Evolutionary conservation across 2,797 vertebrate genomes (phyloP).

Genomic region (Columba guinea): DNA sequence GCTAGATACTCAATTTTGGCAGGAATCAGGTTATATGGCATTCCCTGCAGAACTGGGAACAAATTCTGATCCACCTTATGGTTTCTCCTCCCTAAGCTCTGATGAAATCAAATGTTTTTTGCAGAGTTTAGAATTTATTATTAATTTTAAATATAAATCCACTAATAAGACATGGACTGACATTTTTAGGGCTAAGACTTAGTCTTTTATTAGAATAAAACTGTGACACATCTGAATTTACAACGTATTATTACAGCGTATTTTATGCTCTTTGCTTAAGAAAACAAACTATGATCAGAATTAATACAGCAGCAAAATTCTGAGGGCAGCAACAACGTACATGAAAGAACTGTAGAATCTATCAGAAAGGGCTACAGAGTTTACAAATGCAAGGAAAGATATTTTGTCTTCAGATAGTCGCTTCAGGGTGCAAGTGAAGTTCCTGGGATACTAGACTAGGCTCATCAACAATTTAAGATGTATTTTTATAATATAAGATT

Average conservation of each 20-base stretch:
- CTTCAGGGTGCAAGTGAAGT: not conserved
- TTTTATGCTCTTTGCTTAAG: not conserved
- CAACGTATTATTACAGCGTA: not conserved
- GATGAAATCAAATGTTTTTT: not conserved
- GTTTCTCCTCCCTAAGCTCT: not conserved
- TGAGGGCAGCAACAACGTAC: not conserved
- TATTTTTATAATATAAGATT: not conserved
- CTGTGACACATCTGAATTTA: not conserved
- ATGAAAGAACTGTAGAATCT: not conserved
- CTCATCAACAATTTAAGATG: not conserved
- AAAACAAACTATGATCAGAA: not conserved
- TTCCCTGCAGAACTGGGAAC: conserved; percentile 11
- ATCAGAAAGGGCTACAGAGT: not conserved
- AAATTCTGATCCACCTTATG: not conserved
- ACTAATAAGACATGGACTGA: not conserved
- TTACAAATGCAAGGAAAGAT: not conserved
- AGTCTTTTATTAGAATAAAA: not conserved
- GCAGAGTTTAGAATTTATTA: not conserved
- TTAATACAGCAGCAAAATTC: not conserved
- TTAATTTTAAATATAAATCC: conserved; percentile 17
- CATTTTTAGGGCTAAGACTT: not conserved
- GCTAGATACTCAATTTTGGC: conserved; percentile 26
- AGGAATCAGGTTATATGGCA: not conserved
- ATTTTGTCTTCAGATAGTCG: not conserved
- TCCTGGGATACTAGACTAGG: not conserved